Evolutionary conservation across 2,113 vertebrate genomes (phyloP).

Genomic region (Megaleporinus macrocephalus): DNA sequence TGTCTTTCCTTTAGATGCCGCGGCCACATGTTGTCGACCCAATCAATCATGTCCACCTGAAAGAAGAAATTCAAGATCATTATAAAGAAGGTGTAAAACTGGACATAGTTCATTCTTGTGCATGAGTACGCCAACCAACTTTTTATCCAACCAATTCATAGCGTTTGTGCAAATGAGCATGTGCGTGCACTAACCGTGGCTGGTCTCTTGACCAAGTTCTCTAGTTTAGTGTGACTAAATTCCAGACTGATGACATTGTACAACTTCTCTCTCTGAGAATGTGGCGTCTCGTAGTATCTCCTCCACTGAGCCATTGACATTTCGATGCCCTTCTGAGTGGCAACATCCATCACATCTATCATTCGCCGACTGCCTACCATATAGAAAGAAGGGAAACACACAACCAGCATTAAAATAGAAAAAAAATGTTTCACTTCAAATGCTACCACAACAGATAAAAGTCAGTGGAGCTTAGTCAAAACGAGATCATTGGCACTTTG

Average conservation of each 20-base stretch:
- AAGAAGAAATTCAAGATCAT: not conserved
- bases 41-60: constrained; percentile 98
- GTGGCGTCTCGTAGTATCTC: constrained; percentile 94
- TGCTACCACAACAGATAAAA: not conserved
- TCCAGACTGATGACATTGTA: constrained; percentile 99
- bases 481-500: not conserved
- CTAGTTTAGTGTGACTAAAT: constrained; percentile 96
- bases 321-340: constrained; percentile 96
- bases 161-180: not conserved
- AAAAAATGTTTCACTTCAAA: not conserved
- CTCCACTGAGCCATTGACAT: constrained; percentile 99
- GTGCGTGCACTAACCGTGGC: constrained; percentile 78
- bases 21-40: constrained; percentile 99
- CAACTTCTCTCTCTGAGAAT: constrained; percentile 92
- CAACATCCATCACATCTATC: constrained; percentile 98
- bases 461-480: not conserved
- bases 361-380: constrained; percentile 90
- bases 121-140: not conserved
- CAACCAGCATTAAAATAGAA: not conserved
- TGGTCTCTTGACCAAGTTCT: constrained; percentile 95
- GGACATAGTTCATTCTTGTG: not conserved
- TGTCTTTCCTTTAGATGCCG: constrained; percentile 96
- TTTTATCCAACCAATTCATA: not conserved
- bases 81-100: too few species aligned
- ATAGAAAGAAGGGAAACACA: not conserved